Conservation (phyloP, 1,140 invertebrate genomes). For the Oreohelix idahoensis region DNA sequence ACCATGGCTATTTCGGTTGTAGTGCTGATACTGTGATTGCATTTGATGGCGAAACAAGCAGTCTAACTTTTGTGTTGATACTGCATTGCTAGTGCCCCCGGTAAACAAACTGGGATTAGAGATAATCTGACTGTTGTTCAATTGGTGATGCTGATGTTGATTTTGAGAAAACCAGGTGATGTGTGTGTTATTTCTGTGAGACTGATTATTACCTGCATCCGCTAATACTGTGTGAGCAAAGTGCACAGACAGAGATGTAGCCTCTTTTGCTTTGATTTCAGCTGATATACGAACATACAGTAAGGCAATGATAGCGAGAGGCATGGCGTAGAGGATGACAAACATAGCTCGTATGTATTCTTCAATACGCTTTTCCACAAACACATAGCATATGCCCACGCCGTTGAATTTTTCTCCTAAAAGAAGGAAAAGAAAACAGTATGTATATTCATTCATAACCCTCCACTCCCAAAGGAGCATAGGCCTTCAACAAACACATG, state of each 20-base stretch:
- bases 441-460: too few species aligned
- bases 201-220: background rate
- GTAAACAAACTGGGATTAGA: background rate
- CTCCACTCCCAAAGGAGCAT: too few species aligned
- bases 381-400: constrained; percentile 71
- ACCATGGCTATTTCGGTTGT: background rate
- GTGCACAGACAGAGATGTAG: constrained; percentile 72
- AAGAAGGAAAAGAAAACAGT: background rate
- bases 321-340: constrained; percentile 78
- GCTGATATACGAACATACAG: constrained; percentile 78
- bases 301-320: constrained; percentile 78
- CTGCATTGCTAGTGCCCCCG: background rate
- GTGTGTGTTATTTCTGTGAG: background rate
- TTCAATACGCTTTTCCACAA: constrained; percentile 70
- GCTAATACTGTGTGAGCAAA: constrained; percentile 72
- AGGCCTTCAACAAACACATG: too few species aligned
- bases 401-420: constrained; percentile 55
- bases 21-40: background rate
- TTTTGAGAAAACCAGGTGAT: background rate
- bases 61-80: background rate
- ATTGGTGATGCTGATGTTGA: background rate
- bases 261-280: constrained; percentile 77
- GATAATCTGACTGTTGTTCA: background rate
- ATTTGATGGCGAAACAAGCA: constrained; percentile 44
- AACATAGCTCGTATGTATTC: constrained; percentile 72